Percentiles rank a stretch among this genome's conserved stretches.
Evolutionary conservation across 2,797 vertebrate species (phyloP).

Genomic region (Melanotaenia trifasciata): DNA sequence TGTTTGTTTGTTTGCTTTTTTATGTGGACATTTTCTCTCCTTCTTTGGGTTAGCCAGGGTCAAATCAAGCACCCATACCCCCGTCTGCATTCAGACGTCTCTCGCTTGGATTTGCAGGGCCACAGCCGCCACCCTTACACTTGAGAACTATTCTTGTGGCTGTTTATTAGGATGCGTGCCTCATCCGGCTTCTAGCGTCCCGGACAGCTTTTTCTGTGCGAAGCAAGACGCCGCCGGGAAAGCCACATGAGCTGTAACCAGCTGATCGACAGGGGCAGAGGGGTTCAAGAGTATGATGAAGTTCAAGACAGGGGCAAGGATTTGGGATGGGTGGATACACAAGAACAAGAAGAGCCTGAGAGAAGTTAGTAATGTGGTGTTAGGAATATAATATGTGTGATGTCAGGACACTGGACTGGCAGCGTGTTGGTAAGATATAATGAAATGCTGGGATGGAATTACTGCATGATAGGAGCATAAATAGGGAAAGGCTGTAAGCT

Average conservation of each 20-base stretch:
- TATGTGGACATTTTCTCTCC: background rate
- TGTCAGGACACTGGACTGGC: slow-evolving; percentile 63
- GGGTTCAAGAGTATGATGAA: slow-evolving; percentile 31
- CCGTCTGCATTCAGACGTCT: slow-evolving; percentile 1
- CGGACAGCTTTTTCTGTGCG: slow-evolving; percentile 9
- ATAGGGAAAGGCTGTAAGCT: slow-evolving; percentile 37
- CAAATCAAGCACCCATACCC: slow-evolving; percentile 8
- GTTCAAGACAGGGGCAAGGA: slow-evolving; percentile 57
- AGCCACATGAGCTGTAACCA: slow-evolving; percentile 53
- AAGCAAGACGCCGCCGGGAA: slow-evolving; percentile 9
- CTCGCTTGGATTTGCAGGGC: slow-evolving; percentile 17
- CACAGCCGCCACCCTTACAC: background rate
- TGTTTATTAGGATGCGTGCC: slow-evolving; percentile 78
- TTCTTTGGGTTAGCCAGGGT: slow-evolving; percentile 24
- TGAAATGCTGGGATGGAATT: slow-evolving; percentile 61
- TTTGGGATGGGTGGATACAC: slow-evolving; percentile 57
- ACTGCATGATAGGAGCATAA: slow-evolving; percentile 49
- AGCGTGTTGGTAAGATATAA: slow-evolving; percentile 36
- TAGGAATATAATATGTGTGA: slow-evolving; percentile 70
- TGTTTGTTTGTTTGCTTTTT: no score
- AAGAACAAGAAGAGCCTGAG: slow-evolving; percentile 48
- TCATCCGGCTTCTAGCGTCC: slow-evolving; percentile 33
- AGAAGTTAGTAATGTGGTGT: slow-evolving; percentile 64
- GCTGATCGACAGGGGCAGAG: slow-evolving; percentile 57
- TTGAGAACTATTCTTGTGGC: slow-evolving; percentile 71